Evolutionary conservation across 2,797 vertebrate species (phyloP).

Genomic region (Halcyon chelicuti): DNA sequence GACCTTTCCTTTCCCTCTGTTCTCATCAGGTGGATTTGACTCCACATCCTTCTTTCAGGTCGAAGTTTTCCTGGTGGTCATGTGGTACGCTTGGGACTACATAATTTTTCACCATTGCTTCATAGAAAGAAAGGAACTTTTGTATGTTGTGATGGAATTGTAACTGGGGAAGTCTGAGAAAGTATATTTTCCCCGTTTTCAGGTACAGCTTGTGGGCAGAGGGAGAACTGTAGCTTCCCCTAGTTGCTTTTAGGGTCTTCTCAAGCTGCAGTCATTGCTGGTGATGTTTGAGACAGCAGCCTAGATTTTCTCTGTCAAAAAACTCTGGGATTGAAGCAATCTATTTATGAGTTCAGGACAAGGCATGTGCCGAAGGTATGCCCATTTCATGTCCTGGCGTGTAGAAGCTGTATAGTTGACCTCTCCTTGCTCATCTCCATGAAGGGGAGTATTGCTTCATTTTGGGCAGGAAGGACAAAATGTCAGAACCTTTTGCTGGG

Average conservation of each 20-base stretch:
- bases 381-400: not conserved
- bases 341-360: not conserved
- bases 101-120: not conserved
- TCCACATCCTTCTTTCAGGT: not conserved
- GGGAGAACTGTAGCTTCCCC: not conserved
- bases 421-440: not conserved
- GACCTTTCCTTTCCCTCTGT: not conserved
- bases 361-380: not conserved
- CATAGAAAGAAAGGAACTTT: not conserved
- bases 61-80: not conserved
- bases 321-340: not conserved
- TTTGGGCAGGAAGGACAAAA: not conserved
- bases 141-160: not conserved
- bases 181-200: not conserved
- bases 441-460: not conserved
- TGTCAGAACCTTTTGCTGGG: not conserved
- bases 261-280: not conserved
- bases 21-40: not conserved
- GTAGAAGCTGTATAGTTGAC: not conserved
- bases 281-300: not conserved
- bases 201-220: not conserved
- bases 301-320: not conserved
- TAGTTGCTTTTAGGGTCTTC: not conserved
- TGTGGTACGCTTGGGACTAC: not conserved
- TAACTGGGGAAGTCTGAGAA: not conserved